Evolutionary conservation across 2,888 invertebrate genomes (phyloP), one percentile per base, ranked within the genome.

Genomic region (Pristionchus mayeri): DNA sequence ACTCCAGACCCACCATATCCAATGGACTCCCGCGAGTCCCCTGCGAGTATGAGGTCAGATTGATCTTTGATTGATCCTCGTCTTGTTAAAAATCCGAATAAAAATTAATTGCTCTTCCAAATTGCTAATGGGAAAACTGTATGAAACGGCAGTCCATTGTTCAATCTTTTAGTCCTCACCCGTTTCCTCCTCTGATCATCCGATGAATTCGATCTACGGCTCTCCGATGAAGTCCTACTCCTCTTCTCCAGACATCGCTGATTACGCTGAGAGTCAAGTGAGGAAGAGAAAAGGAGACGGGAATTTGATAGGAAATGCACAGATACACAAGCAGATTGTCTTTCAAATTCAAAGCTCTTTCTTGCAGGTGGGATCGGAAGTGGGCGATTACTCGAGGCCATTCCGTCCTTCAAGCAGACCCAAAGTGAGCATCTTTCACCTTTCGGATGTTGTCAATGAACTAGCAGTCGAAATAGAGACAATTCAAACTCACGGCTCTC

Each of bases 391-490:
- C 75, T 90, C 90, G 0, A 85, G 89, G 13, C 89, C 90, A 18
- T 88, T 88, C 87, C 85, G 89, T 57, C 89, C 90, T 9, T 82
- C 88, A 0, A 86, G 86, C 13, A 85, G 90, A 37, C 91, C 91
- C 24, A 91, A 90, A 80, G 89, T 96, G 0, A 21, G 54, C 54
- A 54, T 54, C 54, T 54, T 21, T 54, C 54, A 4, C 7, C 21
- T 21, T 21, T 13, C 11, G 54, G 21, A 16, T 21, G 54, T 9
- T 63, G 4, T 4, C 6, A 30, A 27, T 63, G 63, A 27, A 27
- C 4, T 13, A 44, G 44, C 63, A 11, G 3, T 27, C 63, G 13
- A 11, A 63, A 54, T 4, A 54, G n/a, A 18, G 54, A 54, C 4
- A 54, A n/a, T 54, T 13, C 21, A 54, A 7, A 54, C 7, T 54